These are phyloP conservation scores for Pseudomugil gertrudae DNA, from an alignment of 2,797 vertebrate genomes.

Conservation along the genomic window DNA sequence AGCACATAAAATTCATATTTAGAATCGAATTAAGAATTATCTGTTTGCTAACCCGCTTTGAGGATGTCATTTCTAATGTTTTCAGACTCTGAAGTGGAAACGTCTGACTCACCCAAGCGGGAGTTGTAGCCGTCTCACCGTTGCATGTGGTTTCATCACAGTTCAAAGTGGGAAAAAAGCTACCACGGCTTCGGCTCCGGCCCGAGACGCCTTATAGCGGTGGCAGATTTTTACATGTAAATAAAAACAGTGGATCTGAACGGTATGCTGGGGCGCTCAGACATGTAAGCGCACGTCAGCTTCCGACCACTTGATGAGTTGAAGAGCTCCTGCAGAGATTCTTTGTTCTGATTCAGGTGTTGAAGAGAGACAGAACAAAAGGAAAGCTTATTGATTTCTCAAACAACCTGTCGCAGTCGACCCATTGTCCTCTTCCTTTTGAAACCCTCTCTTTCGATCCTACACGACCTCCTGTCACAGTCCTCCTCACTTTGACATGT, in stretches of 20 bases:
- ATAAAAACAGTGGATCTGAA: slow-evolving; percentile 29
- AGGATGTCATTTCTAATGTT: neutral
- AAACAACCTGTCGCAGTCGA: slow-evolving; percentile 67
- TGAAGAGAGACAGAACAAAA: slow-evolving; percentile 69
- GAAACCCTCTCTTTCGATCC: slow-evolving; percentile 65
- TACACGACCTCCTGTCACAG: slow-evolving; percentile 63
- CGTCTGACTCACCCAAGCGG: slow-evolving; percentile 25
- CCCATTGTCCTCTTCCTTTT: slow-evolving; percentile 70
- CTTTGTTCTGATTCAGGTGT: slow-evolving; percentile 71
- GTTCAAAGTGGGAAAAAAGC: slow-evolving; percentile 26
- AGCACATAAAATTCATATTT: slow-evolving; percentile 11
- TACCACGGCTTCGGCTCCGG: slow-evolving; percentile 26
- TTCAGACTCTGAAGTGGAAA: slow-evolving; percentile 25
- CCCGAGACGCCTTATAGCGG: slow-evolving; percentile 13
- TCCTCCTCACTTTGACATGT: slow-evolving; percentile 51
- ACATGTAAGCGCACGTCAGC: slow-evolving; percentile 11
- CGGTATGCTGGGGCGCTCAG: neutral
- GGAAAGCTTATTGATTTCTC: slow-evolving; percentile 77
- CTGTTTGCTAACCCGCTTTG: neutral
- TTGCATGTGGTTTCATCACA: slow-evolving; percentile 68
- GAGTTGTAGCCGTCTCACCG: slow-evolving; percentile 13
- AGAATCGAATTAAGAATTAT: slow-evolving; percentile 10
- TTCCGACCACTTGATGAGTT: slow-evolving; percentile 30
- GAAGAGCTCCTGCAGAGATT: slow-evolving; percentile 44
- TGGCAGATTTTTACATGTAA: slow-evolving; percentile 46